Evolutionary conservation across 2,113 vertebrate species (phyloP), one percentile per base, ranked within the genome.

Genomic region (Lipotes vexillifer): DNA sequence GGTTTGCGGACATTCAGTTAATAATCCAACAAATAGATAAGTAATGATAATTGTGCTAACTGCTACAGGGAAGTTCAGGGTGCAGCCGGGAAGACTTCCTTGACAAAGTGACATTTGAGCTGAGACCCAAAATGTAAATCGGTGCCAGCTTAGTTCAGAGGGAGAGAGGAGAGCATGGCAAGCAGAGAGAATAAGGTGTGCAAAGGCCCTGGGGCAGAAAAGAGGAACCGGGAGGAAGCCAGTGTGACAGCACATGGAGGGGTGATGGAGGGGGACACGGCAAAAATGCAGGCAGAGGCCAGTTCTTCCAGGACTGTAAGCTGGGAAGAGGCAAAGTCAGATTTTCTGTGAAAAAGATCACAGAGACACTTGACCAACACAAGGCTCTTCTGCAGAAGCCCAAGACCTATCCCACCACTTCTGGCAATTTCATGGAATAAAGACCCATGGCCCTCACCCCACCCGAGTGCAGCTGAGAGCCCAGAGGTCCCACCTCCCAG

Each of bases 241-340:
- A 29, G 27, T 1, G 7, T 1, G 15, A 31, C 21, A 8, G 41
- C n/a, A 33, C 8, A 1, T 2, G 20, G n/a, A n/a, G n/a, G n/a
- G n/a, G 9, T 6, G 41, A 41, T 0, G 0, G 1, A 6, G 13
- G 31, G 13, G 7, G 49, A 92, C 20, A 74, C 20, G 13, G 57
- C 1, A 6, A 49, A 17, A 55, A 65, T 1, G 66, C 1, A 25
- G 49, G 65, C 75, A 57, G 81, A 59, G 1, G 6, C 17, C 25
- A 4, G 72, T n/a, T 63, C 31, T 52, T 20, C 27, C 2, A 10
- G 20, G 21, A 44, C 82, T 72, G 8, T 36, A 6, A 81, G 11
- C 13, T 33, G 15, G 29, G 25, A 63, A 38, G 36, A 5, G 17
- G 52, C 78, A 31, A 87, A 41, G 41, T 29, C 12, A 59, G 69